Evolutionary conservation across 2,797 vertebrate species (phyloP), one percentile per base, ranked within the genome.

Genomic region (Epinephelus awoara): DNA sequence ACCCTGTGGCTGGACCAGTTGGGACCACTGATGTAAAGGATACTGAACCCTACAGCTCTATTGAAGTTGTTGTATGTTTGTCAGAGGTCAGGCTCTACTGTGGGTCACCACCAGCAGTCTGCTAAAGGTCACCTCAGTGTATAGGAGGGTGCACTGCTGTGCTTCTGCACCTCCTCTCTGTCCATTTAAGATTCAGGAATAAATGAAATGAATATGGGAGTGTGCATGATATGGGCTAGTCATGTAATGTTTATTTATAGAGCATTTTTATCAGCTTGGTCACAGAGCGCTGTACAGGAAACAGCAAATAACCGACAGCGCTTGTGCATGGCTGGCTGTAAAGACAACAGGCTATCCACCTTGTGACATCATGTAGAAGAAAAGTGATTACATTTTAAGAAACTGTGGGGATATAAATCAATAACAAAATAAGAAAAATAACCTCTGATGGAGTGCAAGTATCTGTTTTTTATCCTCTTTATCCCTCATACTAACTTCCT

Each of bases 231-330:
- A 49, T n/a, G 9, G 23, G 44, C 29, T 23, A 0, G 11, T 73
- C 46, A 34, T 67, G 14, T 27, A 14, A 38, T 15, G 40, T 71
- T 76, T 79, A 82, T 78, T 80, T 67, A 55, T 69, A 82, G 72
- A 62, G 47, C 62, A n/a, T 70, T 78, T 80, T 84, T 84, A 86
- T 89, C 87, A 81, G 75, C 44, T 62, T 62, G 18, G 51, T 72
- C 72, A 72, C 81, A 83, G 74, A 55, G 13, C 2, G 0, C 21
- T 50, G 29, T 3, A 57, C 72, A 87, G 88, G 84, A 88, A 85
- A 68, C 52, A n/a, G 42, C 59, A 23, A 64, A 18, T n/a, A 64
- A 75, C 79, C 34, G 34, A 66, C 55, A 29, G 19, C 29, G 65
- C 27, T 56, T 61, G 18, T 34, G 21, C 38, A 46, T 29, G 5